Conservation (phyloP, 2,113 vertebrate species). For the Amphiprion ocellaris region DNA sequence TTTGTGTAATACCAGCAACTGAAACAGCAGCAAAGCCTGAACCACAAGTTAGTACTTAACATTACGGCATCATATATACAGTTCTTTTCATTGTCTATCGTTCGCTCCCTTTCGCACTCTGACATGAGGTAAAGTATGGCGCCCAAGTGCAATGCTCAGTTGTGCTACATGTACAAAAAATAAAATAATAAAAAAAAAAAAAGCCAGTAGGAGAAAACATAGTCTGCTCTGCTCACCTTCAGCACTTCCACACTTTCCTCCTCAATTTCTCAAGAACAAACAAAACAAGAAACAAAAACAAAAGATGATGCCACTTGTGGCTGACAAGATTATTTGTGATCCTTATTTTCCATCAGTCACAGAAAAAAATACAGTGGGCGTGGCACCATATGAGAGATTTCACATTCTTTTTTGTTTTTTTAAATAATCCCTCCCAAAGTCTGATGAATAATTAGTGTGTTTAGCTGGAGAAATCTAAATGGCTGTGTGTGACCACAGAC, state of each 20-base stretch:
- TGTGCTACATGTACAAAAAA: constrained; percentile 92
- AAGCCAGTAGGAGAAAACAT: constrained; percentile 72
- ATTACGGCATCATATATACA: constrained; percentile 75
- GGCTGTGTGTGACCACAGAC: constrained; percentile 49
- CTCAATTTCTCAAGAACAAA: not conserved
- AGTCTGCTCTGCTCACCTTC: constrained; percentile 78
- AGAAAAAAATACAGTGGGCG: constrained; percentile 51
- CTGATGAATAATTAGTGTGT: constrained; percentile 16
- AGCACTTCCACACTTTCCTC: constrained; percentile 11
- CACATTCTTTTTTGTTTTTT: constrained; percentile 70
- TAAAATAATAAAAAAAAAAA: constrained; percentile 58
- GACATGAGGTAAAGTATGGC: constrained; percentile 97
- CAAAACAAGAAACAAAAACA: not conserved
- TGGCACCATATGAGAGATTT: constrained; percentile 79
- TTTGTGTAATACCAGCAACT: constrained; percentile 83
- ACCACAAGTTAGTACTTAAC: constrained; percentile 82
- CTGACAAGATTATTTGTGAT: constrained; percentile 74
- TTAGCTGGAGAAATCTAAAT: constrained; percentile 41
- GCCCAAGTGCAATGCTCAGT: constrained; percentile 94
- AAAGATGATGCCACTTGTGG: constrained; percentile 69
- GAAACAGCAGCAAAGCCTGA: constrained; percentile 91
- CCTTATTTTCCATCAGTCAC: constrained; percentile 32
- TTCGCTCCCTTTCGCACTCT: constrained; percentile 83
- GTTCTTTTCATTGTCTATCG: constrained; percentile 20
- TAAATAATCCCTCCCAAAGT: not conserved